Evolutionary conservation across 1,140 invertebrate species (phyloP), one percentile per base, ranked within the genome.

Genomic region (Drosophila kikkawai): DNA sequence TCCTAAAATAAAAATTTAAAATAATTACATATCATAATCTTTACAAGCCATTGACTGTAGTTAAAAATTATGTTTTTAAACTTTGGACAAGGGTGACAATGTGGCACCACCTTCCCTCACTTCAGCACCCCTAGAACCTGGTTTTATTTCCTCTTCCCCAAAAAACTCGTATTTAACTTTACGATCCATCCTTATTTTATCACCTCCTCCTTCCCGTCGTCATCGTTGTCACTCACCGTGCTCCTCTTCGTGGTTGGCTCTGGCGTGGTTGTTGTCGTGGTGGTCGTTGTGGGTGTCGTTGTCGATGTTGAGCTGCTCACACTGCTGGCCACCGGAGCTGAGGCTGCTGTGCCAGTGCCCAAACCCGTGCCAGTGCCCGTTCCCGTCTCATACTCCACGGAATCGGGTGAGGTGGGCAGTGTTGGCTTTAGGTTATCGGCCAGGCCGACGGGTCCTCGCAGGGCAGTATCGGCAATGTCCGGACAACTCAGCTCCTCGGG

Each of bases 401-500:
- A 92, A n/a, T 93, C 91, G 17, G 91, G 88, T 6, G 92, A 88
- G 3, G 92, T 76, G 19, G 86, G 56, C 15, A 80, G 83, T 1
- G 92, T 92, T 13, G 90, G 86, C 60, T 81, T 86, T 4, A 92
- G 75, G 51, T 88, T 87, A 41, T 93, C 91, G 63, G 82, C 94
- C 12, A 95, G 94, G 32, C 95, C 95, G 7, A 95, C 93, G 11
- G 91, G 80, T 19, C 84, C 94, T 75, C 83, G 94, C 82, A 56
- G 92, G 7, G 84, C 82, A 3, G 74, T 68, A 44, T 93, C 91
- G 26, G 88, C 81, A 26, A 85, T 81, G 41, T 92, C 87, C 22
- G 90, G 79, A 79, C 95, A 95, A 36, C 93, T 93, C 22, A 96
- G 92, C 91, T 95, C 97, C 80, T 96, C 95, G 0, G 96, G 95